Evolutionary conservation across 2,797 vertebrate genomes (phyloP).

Genomic region (Characodon lateralis): DNA sequence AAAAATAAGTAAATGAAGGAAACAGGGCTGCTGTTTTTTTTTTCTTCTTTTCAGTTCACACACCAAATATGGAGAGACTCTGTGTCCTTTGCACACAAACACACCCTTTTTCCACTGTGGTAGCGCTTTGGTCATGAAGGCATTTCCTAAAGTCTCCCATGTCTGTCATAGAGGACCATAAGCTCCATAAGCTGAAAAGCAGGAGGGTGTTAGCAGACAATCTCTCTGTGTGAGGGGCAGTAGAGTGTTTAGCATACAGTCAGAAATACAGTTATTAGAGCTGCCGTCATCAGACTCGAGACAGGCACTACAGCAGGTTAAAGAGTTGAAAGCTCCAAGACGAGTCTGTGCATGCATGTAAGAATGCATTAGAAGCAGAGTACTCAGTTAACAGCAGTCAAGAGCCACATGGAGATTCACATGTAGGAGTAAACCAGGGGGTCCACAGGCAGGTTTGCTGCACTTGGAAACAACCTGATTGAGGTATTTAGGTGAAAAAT

Average conservation of each 20-base stretch:
- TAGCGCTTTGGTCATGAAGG: constrained; percentile 64
- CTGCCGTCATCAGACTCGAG: not conserved
- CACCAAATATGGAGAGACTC: constrained; percentile 44
- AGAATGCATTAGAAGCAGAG: not conserved
- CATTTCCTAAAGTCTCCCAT: constrained; percentile 66
- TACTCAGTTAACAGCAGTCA: not conserved
- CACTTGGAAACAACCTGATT: not conserved
- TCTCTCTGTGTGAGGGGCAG: constrained; percentile 14
- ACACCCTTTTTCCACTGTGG: constrained; percentile 63
- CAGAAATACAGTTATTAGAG: not conserved
- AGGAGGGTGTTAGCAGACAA: not conserved
- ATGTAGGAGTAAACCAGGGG: not conserved
- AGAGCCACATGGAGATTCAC: not conserved
- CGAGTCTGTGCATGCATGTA: not conserved
- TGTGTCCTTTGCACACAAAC: constrained; percentile 30
- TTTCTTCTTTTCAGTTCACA: constrained; percentile 14
- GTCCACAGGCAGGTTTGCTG: not conserved
- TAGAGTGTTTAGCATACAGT: not conserved
- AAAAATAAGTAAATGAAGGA: constrained; percentile 38
- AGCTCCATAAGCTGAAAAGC: constrained; percentile 17
- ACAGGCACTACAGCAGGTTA: not conserved
- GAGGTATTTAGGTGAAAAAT: not conserved
- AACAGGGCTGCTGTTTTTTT: constrained; percentile 14
- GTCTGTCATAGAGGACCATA: constrained; percentile 34
- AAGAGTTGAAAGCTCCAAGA: not conserved